A percentile compares a stretch with the other conserved stretches of the same genome.
These are phyloP conservation scores for Rhynchopsitta pachyrhyncha DNA, from an alignment of 2,113 vertebrate species.

Conservation along the genomic window DNA sequence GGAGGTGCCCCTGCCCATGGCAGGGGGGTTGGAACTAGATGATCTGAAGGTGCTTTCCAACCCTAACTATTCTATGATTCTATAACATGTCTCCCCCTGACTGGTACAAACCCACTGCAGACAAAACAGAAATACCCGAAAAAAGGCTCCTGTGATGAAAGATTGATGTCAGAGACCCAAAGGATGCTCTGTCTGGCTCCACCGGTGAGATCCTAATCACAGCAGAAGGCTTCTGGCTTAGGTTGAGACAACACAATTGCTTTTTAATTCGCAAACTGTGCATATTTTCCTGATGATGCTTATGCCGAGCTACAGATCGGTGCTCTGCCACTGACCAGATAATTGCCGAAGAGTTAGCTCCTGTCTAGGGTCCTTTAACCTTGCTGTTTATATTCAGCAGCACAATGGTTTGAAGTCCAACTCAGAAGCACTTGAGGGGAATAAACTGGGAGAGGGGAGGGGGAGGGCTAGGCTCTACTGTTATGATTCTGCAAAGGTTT, in stretches of 20 bases:
- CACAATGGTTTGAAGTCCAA: neutral
- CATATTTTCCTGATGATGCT: conserved; percentile 42
- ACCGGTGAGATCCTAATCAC: neutral
- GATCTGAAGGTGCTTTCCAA: too few species aligned
- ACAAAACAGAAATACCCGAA: neutral
- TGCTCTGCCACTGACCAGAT: conserved; percentile 32
- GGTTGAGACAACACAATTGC: neutral
- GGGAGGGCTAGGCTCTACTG: neutral
- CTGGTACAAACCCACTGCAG: neutral
- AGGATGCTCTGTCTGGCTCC: neutral
- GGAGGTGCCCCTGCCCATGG: too few species aligned
- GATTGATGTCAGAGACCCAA: neutral
- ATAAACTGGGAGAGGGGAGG: conserved; percentile 25
- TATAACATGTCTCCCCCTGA: neutral
- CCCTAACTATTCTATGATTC: too few species aligned
- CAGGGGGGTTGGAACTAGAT: too few species aligned
- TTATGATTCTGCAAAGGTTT: conserved; percentile 69
- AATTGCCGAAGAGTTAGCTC: conserved; percentile 28
- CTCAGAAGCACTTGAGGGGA: conserved; percentile 39
- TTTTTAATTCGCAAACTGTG: conserved; percentile 56
- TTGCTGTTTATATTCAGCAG: conserved; percentile 14
- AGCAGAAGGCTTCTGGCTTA: neutral
- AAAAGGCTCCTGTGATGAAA: neutral
- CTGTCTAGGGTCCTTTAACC: conserved; percentile 43
- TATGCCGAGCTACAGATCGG: neutral